These are phyloP conservation scores for Electrona antarctica DNA, from an alignment of 2,113 vertebrate genomes.

Conservation along the genomic window DNA sequence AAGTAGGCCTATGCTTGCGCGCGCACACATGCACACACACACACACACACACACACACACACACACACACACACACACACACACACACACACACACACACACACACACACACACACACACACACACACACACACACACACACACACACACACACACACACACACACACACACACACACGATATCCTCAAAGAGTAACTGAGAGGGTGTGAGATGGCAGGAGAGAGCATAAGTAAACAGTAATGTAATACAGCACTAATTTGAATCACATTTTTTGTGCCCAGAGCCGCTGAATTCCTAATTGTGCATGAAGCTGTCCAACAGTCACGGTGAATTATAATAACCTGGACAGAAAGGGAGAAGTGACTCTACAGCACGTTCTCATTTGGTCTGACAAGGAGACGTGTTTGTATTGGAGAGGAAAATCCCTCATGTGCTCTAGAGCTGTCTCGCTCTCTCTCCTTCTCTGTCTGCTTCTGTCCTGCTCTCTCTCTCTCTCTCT, in stretches of 20 bases:
- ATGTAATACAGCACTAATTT: constrained; percentile 74
- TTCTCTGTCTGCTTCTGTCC: background rate
- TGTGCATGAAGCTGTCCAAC: constrained; percentile 77
- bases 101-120: constrained; percentile 31
- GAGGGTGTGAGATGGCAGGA: constrained; percentile 66
- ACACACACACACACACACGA: too few relatives aligned
- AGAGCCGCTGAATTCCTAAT: constrained; percentile 72
- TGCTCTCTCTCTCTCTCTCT: background rate
- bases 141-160: background rate
- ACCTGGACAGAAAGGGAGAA: constrained; percentile 61
- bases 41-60: background rate
- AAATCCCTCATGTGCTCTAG: constrained; percentile 36
- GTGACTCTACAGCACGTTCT: constrained; percentile 61
- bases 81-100: constrained; percentile 4
- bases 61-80: background rate
- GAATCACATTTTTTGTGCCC: constrained; percentile 74
- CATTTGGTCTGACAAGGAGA: constrained; percentile 64
- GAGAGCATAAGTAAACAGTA: constrained; percentile 69
- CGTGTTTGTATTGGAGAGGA: constrained; percentile 71
- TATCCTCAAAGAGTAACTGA: constrained; percentile 41
- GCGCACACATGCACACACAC: background rate
- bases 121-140: background rate
- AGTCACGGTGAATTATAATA: constrained; percentile 74
- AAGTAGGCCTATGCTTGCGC: background rate
- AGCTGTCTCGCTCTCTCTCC: background rate